phyloP scores from a whole-genome alignment of 2,888 invertebrate species.

The Phragmatobia fuliginosa region DNA sequence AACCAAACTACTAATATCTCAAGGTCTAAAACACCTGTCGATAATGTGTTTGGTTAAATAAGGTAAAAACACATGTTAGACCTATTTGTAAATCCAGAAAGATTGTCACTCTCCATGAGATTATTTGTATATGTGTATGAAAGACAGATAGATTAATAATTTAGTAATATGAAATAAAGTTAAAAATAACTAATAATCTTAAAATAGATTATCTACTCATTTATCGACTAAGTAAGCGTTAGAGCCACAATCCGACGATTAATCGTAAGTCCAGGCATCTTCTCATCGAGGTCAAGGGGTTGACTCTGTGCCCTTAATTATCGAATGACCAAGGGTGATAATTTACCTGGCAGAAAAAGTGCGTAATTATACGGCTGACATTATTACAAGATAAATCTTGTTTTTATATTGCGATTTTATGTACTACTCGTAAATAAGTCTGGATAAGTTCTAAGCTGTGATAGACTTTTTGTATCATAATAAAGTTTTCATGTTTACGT shows the following conservation, averaged over 20 bases:
- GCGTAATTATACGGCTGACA: neutral
- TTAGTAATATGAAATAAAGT: too few relatives aligned
- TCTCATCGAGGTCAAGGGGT: conserved; percentile 49
- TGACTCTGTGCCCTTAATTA: conserved; percentile 50
- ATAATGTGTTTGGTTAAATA: too few relatives aligned
- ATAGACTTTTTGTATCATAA: too few relatives aligned
- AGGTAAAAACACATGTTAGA: too few relatives aligned
- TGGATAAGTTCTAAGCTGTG: neutral
- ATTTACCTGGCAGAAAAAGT: conserved; percentile 38
- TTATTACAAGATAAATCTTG: neutral
- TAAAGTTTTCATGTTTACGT: too few relatives aligned
- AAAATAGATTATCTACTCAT: neutral
- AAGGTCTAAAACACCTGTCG: too few relatives aligned
- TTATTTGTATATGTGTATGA: too few relatives aligned
- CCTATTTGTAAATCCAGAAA: too few relatives aligned
- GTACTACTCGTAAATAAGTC: neutral
- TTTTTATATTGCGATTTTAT: neutral
- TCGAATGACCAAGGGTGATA: conserved; percentile 41
- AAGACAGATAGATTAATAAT: too few relatives aligned
- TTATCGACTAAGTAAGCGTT: neutral
- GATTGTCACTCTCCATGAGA: too few relatives aligned
- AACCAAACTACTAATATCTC: neutral
- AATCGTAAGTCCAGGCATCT: conserved; percentile 40
- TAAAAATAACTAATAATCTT: too few relatives aligned
- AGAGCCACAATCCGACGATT: conserved; percentile 25